phyloP scores from a whole-genome alignment of 2,797 vertebrate genomes.

The Girardinus metallicus region DNA sequence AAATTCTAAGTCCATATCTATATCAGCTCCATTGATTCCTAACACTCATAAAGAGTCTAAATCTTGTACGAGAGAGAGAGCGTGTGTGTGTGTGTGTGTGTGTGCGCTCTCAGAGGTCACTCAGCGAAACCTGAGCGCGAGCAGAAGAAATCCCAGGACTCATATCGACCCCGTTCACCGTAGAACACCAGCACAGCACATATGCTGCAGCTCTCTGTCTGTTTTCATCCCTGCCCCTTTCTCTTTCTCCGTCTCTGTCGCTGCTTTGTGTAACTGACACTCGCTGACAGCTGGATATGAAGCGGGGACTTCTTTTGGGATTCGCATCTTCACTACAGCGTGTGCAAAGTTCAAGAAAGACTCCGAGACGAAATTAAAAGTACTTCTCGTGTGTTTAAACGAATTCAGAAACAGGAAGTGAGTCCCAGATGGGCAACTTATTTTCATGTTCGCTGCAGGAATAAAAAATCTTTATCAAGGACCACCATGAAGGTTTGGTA shows the following conservation, averaged over 20 bases:
- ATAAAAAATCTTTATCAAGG: constrained; percentile 26
- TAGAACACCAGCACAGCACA: constrained; percentile 76
- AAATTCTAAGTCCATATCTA: not conserved
- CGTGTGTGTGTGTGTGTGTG: constrained; percentile 40
- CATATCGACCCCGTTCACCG: constrained; percentile 72
- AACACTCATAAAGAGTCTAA: constrained; percentile 40
- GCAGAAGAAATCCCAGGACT: constrained; percentile 77
- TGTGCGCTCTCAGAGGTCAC: constrained; percentile 77
- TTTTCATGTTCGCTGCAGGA: constrained; percentile 38
- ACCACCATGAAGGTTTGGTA: constrained; percentile 50
- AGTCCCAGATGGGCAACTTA: not conserved
- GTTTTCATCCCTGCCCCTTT: constrained; percentile 26
- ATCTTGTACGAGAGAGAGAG: not conserved
- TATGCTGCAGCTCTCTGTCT: constrained; percentile 56
- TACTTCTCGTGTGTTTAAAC: not conserved
- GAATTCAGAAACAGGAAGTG: not conserved
- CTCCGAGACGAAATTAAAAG: not conserved
- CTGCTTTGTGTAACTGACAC: constrained; percentile 65
- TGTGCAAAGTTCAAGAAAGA: not conserved
- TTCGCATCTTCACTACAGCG: constrained; percentile 18
- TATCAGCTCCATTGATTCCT: constrained; percentile 50
- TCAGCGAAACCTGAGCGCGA: constrained; percentile 77
- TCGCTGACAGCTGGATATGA: constrained; percentile 68
- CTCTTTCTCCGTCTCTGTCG: constrained; percentile 45
- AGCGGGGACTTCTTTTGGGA: constrained; percentile 34